Evolutionary conservation across 2,113 vertebrate genomes (phyloP).

Genomic region (Xiphophorus couchianus): DNA sequence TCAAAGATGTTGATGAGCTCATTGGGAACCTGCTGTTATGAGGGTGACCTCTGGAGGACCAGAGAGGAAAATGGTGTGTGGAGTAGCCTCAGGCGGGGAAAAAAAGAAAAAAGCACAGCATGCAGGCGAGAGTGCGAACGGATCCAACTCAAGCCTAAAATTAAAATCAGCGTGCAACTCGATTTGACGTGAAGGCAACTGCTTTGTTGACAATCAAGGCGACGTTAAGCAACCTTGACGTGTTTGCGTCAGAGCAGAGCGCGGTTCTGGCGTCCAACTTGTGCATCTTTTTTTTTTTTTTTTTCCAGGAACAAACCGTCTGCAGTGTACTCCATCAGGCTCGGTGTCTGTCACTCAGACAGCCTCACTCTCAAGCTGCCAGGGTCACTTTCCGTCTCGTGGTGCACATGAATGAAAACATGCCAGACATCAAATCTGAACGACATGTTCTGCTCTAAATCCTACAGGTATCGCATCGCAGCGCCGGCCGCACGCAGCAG

Average conservation of each 20-base stretch:
- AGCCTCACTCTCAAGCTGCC: constrained; percentile 29
- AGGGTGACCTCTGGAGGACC: constrained; percentile 64
- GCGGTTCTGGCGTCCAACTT: constrained; percentile 6
- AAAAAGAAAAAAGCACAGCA: neutral
- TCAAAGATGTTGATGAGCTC: constrained; percentile 13
- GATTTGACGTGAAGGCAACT: neutral
- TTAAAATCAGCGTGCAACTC: neutral
- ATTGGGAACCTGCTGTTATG: constrained; percentile 21
- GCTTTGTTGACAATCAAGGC: neutral
- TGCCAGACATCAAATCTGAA: constrained; percentile 36
- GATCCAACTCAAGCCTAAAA: neutral
- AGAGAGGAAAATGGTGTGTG: constrained; percentile 29
- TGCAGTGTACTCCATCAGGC: constrained; percentile 40
- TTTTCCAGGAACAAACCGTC: constrained; percentile 17
- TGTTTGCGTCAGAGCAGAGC: constrained; percentile 4
- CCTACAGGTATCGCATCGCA: constrained; percentile 42
- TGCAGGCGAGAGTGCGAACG: neutral
- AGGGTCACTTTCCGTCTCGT: constrained; percentile 49
- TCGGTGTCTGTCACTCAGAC: constrained; percentile 53
- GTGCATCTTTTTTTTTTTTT: neutral
- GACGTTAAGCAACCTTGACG: neutral
- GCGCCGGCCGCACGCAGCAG: constrained; percentile 19
- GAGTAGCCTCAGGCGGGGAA: neutral
- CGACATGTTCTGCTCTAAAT: constrained; percentile 10
- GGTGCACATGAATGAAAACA: constrained; percentile 21